Conservation (phyloP, 2,888 invertebrate species). For the Myopa testacea region DNA sequence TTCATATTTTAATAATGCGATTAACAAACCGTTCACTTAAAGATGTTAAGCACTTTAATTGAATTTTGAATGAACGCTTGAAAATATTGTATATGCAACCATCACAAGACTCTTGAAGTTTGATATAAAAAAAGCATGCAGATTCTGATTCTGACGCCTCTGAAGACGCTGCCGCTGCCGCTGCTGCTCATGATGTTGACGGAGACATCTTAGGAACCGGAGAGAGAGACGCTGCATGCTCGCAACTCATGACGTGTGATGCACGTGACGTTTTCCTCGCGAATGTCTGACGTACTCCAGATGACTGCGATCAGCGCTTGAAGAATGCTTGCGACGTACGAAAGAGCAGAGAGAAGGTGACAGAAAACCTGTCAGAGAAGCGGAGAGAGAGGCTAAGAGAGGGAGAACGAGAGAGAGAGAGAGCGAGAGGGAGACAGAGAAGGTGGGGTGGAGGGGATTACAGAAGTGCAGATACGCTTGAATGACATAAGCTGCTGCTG, state of each 20-base stretch:
- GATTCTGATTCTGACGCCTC: not conserved
- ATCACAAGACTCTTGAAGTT: not conserved
- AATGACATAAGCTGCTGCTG: not conserved
- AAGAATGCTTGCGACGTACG: not conserved
- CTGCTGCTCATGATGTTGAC: slow-evolving; percentile 5
- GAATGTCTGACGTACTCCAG: slow-evolving; percentile 4
- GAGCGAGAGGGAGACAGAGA: not conserved
- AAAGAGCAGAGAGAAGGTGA: not conserved
- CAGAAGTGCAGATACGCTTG: not conserved
- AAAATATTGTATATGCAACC: not conserved
- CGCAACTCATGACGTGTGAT: slow-evolving; percentile 5
- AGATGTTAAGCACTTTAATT: not conserved
- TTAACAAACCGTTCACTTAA: too few species aligned
- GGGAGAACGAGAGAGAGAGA: too few species aligned
- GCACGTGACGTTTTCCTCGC: slow-evolving; percentile 13
- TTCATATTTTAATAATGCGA: too few species aligned
- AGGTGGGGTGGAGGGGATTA: not conserved
- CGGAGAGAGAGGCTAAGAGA: not conserved
- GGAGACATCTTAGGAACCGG: not conserved
- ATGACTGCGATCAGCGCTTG: slow-evolving; percentile 13
- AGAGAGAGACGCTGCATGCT: not conserved
- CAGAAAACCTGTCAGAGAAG: too few species aligned
- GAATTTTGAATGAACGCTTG: not conserved
- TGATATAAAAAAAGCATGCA: too few species aligned
- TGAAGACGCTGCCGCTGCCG: not conserved